These are phyloP conservation scores for Ephestia elutella DNA, from an alignment of 1,140 invertebrate species.

Conservation along the genomic window DNA sequence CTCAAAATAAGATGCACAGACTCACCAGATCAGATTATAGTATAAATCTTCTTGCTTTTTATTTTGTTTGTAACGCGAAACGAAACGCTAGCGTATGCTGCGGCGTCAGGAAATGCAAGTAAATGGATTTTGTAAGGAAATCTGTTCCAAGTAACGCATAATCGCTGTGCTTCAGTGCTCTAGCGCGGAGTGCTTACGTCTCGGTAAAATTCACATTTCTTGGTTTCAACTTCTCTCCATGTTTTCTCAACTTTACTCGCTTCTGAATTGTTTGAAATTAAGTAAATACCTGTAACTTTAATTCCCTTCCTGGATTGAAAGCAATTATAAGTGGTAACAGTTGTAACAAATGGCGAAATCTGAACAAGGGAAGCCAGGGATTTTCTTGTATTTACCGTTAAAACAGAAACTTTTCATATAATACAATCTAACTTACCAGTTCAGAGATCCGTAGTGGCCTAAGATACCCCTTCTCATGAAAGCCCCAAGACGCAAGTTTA, in stretches of 20 bases:
- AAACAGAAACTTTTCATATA: too few relatives aligned
- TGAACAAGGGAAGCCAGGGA: too few relatives aligned
- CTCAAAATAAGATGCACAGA: too few relatives aligned
- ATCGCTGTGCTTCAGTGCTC: conserved; percentile 17
- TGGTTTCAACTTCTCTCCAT: not conserved
- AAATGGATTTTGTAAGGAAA: conserved; percentile 4
- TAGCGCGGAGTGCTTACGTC: conserved; percentile 20
- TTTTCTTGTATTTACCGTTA: too few relatives aligned
- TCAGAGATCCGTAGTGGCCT: not conserved
- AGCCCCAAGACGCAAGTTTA: not conserved
- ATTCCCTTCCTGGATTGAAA: not conserved
- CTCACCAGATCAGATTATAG: not conserved
- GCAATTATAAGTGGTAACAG: not conserved
- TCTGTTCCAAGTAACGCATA: not conserved
- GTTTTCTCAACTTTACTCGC: not conserved
- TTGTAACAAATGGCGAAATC: too few relatives aligned
- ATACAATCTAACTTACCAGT: too few relatives aligned
- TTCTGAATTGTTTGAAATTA: not conserved
- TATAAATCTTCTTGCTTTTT: not conserved
- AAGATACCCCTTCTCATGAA: not conserved
- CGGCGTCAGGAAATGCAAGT: not conserved
- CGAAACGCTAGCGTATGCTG: not conserved
- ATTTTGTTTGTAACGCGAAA: not conserved
- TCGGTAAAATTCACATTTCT: conserved; percentile 12
- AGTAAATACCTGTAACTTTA: too few relatives aligned